phyloP scores from a whole-genome alignment of 2,888 invertebrate species.

The Tiliacea aurago region DNA sequence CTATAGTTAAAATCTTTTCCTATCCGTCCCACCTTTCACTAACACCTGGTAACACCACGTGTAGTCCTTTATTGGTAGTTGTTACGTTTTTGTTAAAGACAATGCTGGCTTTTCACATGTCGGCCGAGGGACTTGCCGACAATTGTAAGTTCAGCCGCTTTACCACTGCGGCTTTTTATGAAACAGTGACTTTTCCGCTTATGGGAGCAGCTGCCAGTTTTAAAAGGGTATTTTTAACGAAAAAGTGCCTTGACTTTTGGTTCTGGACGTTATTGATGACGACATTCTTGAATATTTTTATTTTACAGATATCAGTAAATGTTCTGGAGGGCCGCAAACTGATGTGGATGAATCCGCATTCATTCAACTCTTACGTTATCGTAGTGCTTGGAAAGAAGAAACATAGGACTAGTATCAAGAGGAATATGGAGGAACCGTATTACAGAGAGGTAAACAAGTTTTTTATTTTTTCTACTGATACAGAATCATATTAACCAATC shows the following conservation, averaged over 20 bases:
- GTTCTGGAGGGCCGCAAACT: conserved; percentile 92
- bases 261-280: neutral
- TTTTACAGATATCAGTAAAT: conserved; percentile 91
- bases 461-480: neutral
- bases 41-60: conserved; percentile 43
- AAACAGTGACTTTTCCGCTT: conserved; percentile 52
- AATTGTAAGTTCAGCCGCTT: conserved; percentile 59
- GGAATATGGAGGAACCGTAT: conserved; percentile 91
- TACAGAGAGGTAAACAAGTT: conserved; percentile 91
- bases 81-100: conserved; percentile 65
- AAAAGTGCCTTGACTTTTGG: neutral
- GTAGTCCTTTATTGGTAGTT: conserved; percentile 67
- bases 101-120: conserved; percentile 67
- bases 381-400: conserved; percentile 91
- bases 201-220: conserved; percentile 53
- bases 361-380: conserved; percentile 91
- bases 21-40: conserved; percentile 4
- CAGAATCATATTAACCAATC: neutral
- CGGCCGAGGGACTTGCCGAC: conserved; percentile 52
- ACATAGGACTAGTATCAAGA: conserved; percentile 90
- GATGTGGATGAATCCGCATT: conserved; percentile 90
- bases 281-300: conserved; percentile 58
- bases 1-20: neutral
- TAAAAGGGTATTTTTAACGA: conserved; percentile 39
- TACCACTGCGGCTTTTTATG: conserved; percentile 54